Percentiles rank a stretch among this genome's conserved stretches.
Evolutionary conservation across 2,888 invertebrate species (phyloP).

Genomic region (Biston betularia): DNA sequence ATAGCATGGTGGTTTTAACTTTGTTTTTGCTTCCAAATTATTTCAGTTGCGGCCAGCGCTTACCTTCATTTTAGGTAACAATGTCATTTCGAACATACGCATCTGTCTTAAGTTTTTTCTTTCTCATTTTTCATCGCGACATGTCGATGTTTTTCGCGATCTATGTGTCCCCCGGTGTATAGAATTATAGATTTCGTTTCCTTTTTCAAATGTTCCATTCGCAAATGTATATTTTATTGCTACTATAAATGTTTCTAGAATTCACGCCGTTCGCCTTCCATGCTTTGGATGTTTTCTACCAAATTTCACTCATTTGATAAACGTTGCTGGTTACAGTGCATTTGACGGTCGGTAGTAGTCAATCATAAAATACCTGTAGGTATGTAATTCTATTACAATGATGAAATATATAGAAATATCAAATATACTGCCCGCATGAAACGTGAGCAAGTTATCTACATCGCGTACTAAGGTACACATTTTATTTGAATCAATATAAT

Average conservation of each 20-base stretch:
- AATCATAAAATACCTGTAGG: not conserved
- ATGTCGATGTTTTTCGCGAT: slow-evolving; percentile 14
- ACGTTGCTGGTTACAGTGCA: not conserved
- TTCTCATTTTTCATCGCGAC: not conserved
- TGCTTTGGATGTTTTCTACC: slow-evolving; percentile 21
- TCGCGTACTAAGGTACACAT: no score
- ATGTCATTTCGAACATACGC: slow-evolving; percentile 5
- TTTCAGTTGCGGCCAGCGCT: slow-evolving; percentile 30
- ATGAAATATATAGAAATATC: no score
- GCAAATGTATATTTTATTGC: not conserved
- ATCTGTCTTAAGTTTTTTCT: not conserved
- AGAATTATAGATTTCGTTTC: slow-evolving; percentile 8
- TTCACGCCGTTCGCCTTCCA: not conserved
- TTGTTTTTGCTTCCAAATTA: slow-evolving; percentile 49
- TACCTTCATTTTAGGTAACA: slow-evolving; percentile 21
- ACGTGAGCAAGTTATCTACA: no score
- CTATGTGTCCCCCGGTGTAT: not conserved
- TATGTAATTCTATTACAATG: no score
- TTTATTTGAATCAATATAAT: no score
- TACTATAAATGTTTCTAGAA: not conserved
- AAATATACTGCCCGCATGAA: no score
- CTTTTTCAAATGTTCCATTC: not conserved
- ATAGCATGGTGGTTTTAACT: slow-evolving; percentile 39
- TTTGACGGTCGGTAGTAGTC: not conserved
- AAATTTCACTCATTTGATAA: slow-evolving; percentile 6